These are phyloP conservation scores for Drosophila setosimentum DNA, from an alignment of 2,888 invertebrate genomes.

Conservation along the genomic window DNA sequence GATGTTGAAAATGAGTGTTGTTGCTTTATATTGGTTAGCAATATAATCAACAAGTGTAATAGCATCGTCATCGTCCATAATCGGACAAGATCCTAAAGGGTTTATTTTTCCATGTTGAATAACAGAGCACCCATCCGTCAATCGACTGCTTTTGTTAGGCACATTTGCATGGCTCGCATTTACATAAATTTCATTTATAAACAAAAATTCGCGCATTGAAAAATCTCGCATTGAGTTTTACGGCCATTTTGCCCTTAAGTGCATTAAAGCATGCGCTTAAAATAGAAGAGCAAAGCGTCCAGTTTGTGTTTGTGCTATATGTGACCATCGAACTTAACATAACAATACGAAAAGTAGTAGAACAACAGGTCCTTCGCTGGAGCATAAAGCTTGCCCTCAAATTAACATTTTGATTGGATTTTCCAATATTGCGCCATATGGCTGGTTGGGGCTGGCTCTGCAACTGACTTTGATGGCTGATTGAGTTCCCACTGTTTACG, in stretches of 20 bases:
- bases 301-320: conserved; percentile 2
- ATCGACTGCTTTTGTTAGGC: background rate
- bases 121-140: conserved; percentile 5
- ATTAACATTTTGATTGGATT: conserved; percentile 81
- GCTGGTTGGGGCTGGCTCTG: conserved; percentile 44
- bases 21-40: conserved; percentile 4
- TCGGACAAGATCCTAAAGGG: conserved; percentile 20
- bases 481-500: conserved; percentile 41
- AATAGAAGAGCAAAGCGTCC: conserved; percentile 5
- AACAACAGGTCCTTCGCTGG: conserved; percentile 33
- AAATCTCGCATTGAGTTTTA: conserved; percentile 10
- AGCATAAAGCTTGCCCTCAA: conserved; percentile 49
- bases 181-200: conserved; percentile 62
- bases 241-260: background rate
- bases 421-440: conserved; percentile 79
- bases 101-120: conserved; percentile 17
- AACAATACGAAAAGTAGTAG: conserved; percentile 36
- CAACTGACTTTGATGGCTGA: conserved; percentile 55
- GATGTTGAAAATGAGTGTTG: conserved; percentile 25
- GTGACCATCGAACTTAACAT: conserved; percentile 44
- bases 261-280: conserved; percentile 1
- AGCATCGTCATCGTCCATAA: conserved; percentile 6
- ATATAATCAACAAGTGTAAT: conserved; percentile 63
- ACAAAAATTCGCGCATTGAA: conserved; percentile 28
- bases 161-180: conserved; percentile 47